Percentiles rank a stretch among this genome's conserved stretches.
Conservation (phyloP, 2,797 vertebrate genomes). For the Spatula versicolor region DNA sequence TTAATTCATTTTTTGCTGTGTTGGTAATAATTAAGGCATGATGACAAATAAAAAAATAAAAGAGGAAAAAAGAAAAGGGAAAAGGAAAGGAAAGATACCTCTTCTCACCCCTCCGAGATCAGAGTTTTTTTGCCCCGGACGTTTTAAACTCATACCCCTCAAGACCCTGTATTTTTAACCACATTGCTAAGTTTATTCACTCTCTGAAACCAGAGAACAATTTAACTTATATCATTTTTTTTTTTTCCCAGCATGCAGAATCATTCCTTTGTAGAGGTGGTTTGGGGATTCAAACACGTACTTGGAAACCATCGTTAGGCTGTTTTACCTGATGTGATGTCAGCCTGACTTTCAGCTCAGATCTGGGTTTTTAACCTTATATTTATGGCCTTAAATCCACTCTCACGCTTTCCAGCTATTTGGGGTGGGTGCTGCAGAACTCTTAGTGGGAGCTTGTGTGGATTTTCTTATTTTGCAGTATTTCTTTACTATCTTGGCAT, state of each 20-base stretch:
- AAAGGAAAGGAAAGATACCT: background rate
- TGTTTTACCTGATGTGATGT: constrained; percentile 28
- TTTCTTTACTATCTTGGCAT: background rate
- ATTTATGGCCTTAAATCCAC: background rate
- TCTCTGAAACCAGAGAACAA: background rate
- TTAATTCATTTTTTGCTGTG: constrained; percentile 73
- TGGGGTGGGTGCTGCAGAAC: background rate
- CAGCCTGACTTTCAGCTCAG: background rate
- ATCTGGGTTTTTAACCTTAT: background rate
- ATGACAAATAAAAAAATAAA: background rate
- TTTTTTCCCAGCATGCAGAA: background rate
- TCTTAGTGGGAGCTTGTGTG: background rate
- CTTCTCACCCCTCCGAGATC: background rate
- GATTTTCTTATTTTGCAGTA: background rate
- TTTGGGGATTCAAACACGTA: background rate
- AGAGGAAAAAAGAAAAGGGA: background rate
- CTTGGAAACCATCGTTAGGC: background rate
- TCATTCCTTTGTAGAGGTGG: background rate
- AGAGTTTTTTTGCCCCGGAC: constrained; percentile 33
- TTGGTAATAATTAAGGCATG: constrained; percentile 75
- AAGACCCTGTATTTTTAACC: background rate
- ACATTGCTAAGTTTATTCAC: background rate
- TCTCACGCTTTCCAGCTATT: background rate
- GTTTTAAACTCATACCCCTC: constrained; percentile 26
- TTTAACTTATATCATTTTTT: background rate